Conservation (phyloP, 2,797 vertebrate genomes). For the Melanotaenia maccullochi region DNA sequence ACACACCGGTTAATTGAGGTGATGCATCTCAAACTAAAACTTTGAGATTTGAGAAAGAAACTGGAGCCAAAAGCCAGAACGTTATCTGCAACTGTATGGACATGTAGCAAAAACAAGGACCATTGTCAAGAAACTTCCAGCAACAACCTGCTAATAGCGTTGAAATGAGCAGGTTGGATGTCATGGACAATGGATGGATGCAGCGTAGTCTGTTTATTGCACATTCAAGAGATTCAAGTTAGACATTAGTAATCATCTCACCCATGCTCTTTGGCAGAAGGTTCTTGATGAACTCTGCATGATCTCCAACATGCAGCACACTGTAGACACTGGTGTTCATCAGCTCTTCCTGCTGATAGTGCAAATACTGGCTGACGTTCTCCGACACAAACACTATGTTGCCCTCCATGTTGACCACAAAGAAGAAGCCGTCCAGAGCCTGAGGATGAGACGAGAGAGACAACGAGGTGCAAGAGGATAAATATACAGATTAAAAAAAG, state of each 20-base stretch:
- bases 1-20: background rate
- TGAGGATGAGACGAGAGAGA: slow-evolving; percentile 53
- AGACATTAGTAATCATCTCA: slow-evolving; percentile 50
- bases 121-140: background rate
- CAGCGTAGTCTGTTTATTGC: too few species aligned
- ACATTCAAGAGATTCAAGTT: too few species aligned
- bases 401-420: slow-evolving; percentile 98
- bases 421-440: slow-evolving; percentile 99
- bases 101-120: background rate
- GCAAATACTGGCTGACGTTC: slow-evolving; percentile 97
- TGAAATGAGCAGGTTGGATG: background rate
- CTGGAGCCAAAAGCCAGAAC: background rate
- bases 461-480: background rate
- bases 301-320: slow-evolving; percentile 97
- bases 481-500: background rate
- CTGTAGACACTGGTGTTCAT: slow-evolving; percentile 99
- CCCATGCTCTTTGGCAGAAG: slow-evolving; percentile 95
- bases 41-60: background rate
- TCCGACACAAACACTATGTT: slow-evolving; percentile 98
- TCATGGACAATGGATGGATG: too few species aligned
- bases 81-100: background rate
- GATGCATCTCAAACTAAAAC: background rate
- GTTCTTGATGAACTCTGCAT: slow-evolving; percentile 97
- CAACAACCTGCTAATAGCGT: background rate
- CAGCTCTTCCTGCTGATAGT: slow-evolving; percentile 98